A percentile compares a stretch with the other conserved stretches of the same genome.
Conservation (phyloP, 2,888 invertebrate genomes). For the Rosalia funebris region DNA sequence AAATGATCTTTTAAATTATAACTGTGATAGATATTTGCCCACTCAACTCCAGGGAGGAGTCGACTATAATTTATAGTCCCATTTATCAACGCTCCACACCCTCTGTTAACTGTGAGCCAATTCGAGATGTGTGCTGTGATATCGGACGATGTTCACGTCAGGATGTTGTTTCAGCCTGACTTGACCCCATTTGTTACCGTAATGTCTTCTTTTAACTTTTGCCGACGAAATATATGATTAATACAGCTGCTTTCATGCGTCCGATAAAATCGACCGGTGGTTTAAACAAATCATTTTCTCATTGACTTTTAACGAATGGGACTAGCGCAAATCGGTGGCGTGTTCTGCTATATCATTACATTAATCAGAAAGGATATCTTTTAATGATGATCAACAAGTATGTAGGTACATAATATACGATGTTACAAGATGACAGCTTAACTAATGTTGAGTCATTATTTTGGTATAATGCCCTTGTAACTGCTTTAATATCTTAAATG, state of each 20-base stretch:
- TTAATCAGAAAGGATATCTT: conserved; percentile 47
- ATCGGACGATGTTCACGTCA: conserved; percentile 57
- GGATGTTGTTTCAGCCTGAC: conserved; percentile 64
- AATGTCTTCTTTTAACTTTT: conserved; percentile 65
- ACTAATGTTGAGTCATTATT: too few relatives aligned
- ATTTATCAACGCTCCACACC: conserved; percentile 67
- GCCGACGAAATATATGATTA: conserved; percentile 59
- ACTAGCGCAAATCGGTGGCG: conserved; percentile 16
- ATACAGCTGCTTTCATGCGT: conserved; percentile 47
- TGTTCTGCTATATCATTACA: conserved; percentile 45
- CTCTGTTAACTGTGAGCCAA: conserved; percentile 67
- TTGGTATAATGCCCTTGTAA: too few relatives aligned
- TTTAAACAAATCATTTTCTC: conserved; percentile 39
- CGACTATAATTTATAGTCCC: conserved; percentile 64
- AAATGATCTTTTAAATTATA: conserved; percentile 66
- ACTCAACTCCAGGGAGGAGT: conserved; percentile 65
- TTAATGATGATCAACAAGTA: conserved; percentile 35
- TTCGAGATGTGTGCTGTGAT: conserved; percentile 68
- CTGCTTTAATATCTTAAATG: too few relatives aligned
- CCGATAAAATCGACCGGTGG: conserved; percentile 34
- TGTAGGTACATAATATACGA: not conserved
- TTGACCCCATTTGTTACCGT: conserved; percentile 64
- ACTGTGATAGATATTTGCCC: conserved; percentile 66
- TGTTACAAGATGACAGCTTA: too few relatives aligned
- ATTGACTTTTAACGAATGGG: conserved; percentile 27